A percentile compares a stretch with the other conserved stretches of the same genome.
Conservation (phyloP, 2,113 vertebrate genomes). For the Grantiella picta region DNA sequence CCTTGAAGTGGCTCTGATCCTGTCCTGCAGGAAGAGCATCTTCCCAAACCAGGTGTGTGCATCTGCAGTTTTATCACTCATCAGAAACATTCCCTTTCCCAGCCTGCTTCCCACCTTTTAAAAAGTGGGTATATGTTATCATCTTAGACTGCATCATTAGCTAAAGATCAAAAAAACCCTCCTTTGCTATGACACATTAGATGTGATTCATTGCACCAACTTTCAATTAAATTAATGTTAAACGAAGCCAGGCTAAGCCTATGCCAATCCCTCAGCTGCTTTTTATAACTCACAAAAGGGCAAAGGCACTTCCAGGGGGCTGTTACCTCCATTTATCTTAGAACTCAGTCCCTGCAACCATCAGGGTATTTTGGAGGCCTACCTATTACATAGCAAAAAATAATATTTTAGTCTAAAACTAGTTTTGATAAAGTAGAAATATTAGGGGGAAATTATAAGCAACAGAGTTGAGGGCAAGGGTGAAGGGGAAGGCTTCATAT, state of each 20-base stretch:
- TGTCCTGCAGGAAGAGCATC: neutral
- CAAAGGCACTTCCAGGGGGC: neutral
- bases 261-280: neutral
- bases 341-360: neutral
- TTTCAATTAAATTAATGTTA: neutral
- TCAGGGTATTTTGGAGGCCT: neutral
- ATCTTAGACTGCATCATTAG: neutral
- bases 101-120: neutral
- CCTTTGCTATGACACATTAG: neutral
- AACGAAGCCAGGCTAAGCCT: neutral
- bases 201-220: neutral
- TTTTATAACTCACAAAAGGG: neutral
- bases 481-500: neutral
- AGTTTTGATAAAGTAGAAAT: neutral
- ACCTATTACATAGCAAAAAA: neutral
- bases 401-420: neutral
- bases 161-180: neutral
- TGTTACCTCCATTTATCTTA: neutral
- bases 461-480: neutral
- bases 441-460: neutral
- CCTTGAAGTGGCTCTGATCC: neutral
- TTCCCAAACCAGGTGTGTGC: neutral
- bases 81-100: neutral
- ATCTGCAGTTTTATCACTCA: neutral
- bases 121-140: neutral